phyloP scores from a whole-genome alignment of 2,113 vertebrate species.

The Zingel zingel region DNA sequence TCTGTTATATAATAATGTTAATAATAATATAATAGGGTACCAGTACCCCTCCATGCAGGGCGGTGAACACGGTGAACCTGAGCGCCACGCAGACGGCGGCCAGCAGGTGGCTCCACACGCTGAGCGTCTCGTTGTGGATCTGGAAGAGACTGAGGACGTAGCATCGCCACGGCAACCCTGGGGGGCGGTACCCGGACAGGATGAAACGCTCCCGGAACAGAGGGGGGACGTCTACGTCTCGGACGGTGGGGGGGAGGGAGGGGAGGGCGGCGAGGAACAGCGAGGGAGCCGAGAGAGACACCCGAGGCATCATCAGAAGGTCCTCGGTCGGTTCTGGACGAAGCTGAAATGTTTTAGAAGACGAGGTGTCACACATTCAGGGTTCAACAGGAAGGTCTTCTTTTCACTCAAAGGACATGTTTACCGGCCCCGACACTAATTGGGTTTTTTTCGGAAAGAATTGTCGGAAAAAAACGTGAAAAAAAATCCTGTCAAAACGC shows the following conservation, averaged over 20 bases:
- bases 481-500: too few species aligned
- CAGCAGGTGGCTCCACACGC: conserved; percentile 93
- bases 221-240: conserved; percentile 86
- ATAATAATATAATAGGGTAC: too few species aligned
- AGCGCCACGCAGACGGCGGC: conserved; percentile 71
- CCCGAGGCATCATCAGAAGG: conserved; percentile 60
- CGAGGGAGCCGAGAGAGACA: conserved; percentile 42
- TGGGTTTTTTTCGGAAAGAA: too few species aligned
- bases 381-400: too few species aligned
- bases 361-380: too few species aligned
- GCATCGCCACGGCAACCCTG: conserved; percentile 87
- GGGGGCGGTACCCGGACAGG: conserved; percentile 89
- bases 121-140: conserved; percentile 93
- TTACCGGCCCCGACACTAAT: too few species aligned
- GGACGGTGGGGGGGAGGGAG: conserved; percentile 81
- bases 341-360: neutral
- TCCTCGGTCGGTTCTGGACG: too few species aligned
- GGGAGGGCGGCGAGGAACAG: conserved; percentile 78
- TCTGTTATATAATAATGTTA: too few species aligned
- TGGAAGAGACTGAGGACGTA: conserved; percentile 93
- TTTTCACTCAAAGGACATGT: too few species aligned
- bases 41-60: conserved; percentile 67
- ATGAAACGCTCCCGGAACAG: conserved; percentile 92
- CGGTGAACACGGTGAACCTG: conserved; percentile 49
- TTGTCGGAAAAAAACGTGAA: too few species aligned